These are phyloP conservation scores for Callyntrura sp. DNA, from an alignment of 2,888 invertebrate genomes.

Conservation along the genomic window DNA sequence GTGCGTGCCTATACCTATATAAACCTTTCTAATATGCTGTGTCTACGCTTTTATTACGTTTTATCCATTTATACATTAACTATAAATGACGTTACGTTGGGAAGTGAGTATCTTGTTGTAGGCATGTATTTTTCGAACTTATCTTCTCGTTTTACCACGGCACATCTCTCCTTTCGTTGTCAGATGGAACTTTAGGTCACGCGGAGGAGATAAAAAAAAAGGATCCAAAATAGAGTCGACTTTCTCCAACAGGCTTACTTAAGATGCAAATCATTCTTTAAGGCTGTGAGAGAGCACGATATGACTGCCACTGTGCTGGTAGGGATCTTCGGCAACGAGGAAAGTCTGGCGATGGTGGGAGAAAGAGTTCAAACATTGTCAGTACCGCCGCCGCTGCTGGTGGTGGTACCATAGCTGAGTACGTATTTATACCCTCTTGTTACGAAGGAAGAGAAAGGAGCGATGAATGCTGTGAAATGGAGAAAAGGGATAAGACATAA, in stretches of 20 bases:
- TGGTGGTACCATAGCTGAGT: no score
- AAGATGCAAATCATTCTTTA: slow-evolving; percentile 82
- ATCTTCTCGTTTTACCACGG: background rate
- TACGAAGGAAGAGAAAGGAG: slow-evolving; percentile 70
- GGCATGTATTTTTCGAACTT: background rate
- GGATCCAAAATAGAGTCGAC: slow-evolving; percentile 79
- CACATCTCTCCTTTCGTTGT: slow-evolving; percentile 46
- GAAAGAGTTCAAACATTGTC: slow-evolving; percentile 22
- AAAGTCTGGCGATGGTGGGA: slow-evolving; percentile 27
- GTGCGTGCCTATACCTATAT: no score
- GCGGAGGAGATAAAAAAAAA: slow-evolving; percentile 81
- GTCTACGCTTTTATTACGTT: background rate
- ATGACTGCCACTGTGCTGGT: background rate
- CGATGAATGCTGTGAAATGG: slow-evolving; percentile 62
- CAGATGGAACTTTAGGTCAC: slow-evolving; percentile 81
- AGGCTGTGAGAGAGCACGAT: slow-evolving; percentile 62
- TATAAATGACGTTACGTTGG: background rate
- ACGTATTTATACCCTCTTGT: slow-evolving; percentile 43
- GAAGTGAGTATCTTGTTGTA: background rate
- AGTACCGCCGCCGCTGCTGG: background rate
- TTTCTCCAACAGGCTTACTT: slow-evolving; percentile 81
- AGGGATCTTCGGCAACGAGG: slow-evolving; percentile 62
- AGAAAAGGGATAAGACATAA: slow-evolving; percentile 67
- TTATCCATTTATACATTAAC: background rate
- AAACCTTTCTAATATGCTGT: no score